These are phyloP conservation scores for Oligia fasciuncula DNA, from an alignment of 2,888 invertebrate species.

Conservation along the genomic window DNA sequence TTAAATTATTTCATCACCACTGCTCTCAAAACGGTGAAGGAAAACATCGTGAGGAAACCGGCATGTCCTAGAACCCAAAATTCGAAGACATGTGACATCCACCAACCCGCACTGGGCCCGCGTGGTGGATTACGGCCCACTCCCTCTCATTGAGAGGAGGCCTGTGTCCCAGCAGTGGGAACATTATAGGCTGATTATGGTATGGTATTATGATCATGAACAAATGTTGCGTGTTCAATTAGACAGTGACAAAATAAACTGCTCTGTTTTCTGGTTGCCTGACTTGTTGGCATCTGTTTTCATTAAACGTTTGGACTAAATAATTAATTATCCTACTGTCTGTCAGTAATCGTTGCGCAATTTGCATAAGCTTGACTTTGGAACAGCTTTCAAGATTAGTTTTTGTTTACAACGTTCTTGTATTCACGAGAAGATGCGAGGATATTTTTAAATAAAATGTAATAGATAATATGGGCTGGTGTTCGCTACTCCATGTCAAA, in stretches of 20 bases:
- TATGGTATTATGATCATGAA: constrained; percentile 39
- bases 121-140: no score
- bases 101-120: no score
- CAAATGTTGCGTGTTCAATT: constrained; percentile 31
- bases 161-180: no score
- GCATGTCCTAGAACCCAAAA: no score
- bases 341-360: neutral
- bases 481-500: no score
- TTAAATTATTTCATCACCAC: no score
- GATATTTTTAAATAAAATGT: neutral
- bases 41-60: no score
- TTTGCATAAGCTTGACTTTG: neutral
- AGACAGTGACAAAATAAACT: constrained; percentile 8
- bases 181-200: no score
- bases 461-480: neutral
- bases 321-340: neutral
- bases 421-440: neutral
- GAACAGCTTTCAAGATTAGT: neutral
- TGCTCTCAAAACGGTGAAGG: no score
- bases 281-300: constrained; percentile 9
- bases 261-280: constrained; percentile 19
- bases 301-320: neutral
- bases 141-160: no score
- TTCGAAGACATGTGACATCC: no score
- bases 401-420: neutral